Conservation (phyloP, 2,113 vertebrate species). For the Otocyon megalotis region DNA sequence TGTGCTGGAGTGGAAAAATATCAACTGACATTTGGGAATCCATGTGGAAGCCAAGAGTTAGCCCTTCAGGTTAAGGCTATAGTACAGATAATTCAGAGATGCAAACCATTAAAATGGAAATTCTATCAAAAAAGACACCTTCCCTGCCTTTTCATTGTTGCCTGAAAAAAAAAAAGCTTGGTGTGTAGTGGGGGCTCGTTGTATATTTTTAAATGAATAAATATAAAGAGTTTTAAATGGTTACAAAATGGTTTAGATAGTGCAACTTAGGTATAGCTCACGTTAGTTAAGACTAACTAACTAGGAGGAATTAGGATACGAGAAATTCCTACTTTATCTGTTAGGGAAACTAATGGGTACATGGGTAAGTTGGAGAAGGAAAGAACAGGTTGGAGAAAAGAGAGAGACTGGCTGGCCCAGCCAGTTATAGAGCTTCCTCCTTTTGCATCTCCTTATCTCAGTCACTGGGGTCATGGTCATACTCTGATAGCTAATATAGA, state of each 20-base stretch:
- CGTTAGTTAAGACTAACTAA: not conserved
- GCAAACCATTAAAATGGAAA: conserved; percentile 33
- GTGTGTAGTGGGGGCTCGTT: not conserved
- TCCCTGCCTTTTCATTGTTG: not conserved
- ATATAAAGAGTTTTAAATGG: not conserved
- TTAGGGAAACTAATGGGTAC: not conserved
- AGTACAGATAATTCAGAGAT: conserved; percentile 5
- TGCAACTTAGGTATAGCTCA: not conserved
- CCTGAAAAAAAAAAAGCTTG: not conserved
- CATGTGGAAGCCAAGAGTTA: not conserved
- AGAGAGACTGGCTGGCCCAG: not conserved
- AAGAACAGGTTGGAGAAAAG: not conserved
- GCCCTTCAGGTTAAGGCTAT: not conserved
- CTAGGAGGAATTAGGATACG: not conserved
- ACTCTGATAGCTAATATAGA: not conserved
- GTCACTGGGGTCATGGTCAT: not conserved
- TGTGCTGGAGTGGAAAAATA: conserved; percentile 3
- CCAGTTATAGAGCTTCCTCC: not conserved
- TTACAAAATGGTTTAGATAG: not conserved
- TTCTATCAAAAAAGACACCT: not conserved
- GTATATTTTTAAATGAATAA: not conserved
- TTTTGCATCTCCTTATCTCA: not conserved
- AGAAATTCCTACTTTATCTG: not conserved
- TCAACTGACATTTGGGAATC: conserved; percentile 2
- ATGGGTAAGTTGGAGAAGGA: not conserved